Base-by-base conservation (phyloP, 2,888 invertebrate genomes). In the Leucophora obtusa region DNA sequence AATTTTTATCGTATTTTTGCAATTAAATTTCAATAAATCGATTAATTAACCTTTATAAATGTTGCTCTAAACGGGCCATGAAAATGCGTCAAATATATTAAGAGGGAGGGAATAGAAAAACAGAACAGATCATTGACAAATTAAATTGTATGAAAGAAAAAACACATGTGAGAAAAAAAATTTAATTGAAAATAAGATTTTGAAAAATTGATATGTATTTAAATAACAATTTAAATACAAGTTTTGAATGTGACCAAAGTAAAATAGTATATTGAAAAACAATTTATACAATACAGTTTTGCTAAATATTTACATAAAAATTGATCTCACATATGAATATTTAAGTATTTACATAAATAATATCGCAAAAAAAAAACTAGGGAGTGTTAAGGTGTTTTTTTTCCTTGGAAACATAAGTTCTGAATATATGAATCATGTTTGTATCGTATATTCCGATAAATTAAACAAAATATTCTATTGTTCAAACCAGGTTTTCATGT, bases 1-100 rank as follows among this genome's bases (percentile, higher is more conserved):
- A 65, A 76, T 53, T 76, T 76, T 77, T 80, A 80, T 80, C 76
- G 76, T 62, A 63, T 60, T 76, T 76, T 69, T 73, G 59, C 80
- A 80, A 80, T 80, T 72, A 80, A 80, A 80, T 69, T 80, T 80
- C 80, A 76, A 80, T 80, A 80, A 80, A 80, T 80, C 80, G 80
- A 80, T 80, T 80, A 80, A 80, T 80, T 80, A 80, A 65, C 59
- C 72, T 65, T 77, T 77, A 28, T 24, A 63, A 71, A 56, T 51
- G 58, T 17, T 71, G 65, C 54, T 66, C 15, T 33, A 71, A 77
- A 77, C 35, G 77, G 50, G 15, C 71, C 77, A 66, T 66, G 47
- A 59, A 65, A 71, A 59, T 54, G 65, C 65, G 63, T 56, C 63
- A 69, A 69, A 33, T 62, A 43, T 69, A 28, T 28, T 3, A 60